Evolutionary conservation across 2,797 vertebrate species (phyloP), one percentile per base, ranked within the genome.

Genomic region (Helicolenus hilgendorfi): DNA sequence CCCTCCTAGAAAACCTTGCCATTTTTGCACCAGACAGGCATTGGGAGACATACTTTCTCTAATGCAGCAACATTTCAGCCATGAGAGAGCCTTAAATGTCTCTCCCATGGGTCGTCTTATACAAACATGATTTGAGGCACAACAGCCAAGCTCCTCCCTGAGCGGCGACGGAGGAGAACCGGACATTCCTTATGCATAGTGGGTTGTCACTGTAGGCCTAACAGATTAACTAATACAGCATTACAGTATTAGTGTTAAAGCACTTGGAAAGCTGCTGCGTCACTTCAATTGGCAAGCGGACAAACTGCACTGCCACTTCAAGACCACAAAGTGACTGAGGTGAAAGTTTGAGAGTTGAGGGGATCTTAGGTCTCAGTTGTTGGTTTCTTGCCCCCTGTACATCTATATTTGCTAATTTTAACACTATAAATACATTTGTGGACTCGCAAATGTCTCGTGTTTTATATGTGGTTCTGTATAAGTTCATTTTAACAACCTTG

Each of bases 181-280:
- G 92, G 94, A 94, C 92, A 92, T 96, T 96, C 95, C 94, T 88
- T 77, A 94, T 95, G 94, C 92, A 93, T 92, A 92, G 90, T 92
- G 94, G 95, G 84, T 91, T 91, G 64, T 84, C 89, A 92, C 85
- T 72, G 35, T 31, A 24, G 82, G 86, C 81, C 77, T 93, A 79
- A 72, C 83, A 95, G 92, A 97, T 96, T 90, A 88, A 84, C 77
- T 88, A 88, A 91, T 92, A 79, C 88, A 84, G 74, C 78, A 81
- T 69, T 86, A 59, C 31, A 68, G 78, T 67, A 72, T 86, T 77
- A 64, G 56, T 24, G 35, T 63, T 72, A 35, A 78, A 29, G 22
- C 55, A 15, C 18, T 20, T 63, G 36, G 80, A 27, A 76, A 29
- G 24, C 55, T n/a, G 20, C 18, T 63, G 36, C 79, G 72, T 79